Base-by-base conservation (phyloP, 2,797 vertebrate genomes). In the Thaleichthys pacificus region DNA sequence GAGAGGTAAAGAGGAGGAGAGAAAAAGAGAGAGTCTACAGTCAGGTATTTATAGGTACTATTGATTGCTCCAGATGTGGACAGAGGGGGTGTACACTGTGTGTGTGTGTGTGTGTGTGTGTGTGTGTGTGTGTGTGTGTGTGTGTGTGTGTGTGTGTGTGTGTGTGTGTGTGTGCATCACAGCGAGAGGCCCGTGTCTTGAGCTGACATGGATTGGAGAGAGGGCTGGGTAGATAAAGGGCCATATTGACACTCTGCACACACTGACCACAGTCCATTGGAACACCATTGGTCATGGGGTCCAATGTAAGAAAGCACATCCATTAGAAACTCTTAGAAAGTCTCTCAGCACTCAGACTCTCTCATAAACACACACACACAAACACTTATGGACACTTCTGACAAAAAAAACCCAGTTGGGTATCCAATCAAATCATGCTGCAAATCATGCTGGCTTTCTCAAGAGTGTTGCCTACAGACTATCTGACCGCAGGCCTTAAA, bases 281-380 rank as follows among this genome's bases (percentile, higher is more conserved):
- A 56, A 56, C 51, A 56, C 8, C 51, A 17, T 56, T n/a, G 42
- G 19, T n/a, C 51, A 56, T 56, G 51, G 19, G 51, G 51, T 56
- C 17, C 51, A 56, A n/a, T 56, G 51, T 56, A n/a, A n/a, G 17
- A 56, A 56, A 56, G 51, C 69, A 22, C 4, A 77, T 6, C 54
- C 57, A 69, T 60, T 21, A 60, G 24, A 60, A 60, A 22, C 9
- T 47, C 42, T 60, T 21, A 60, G 24, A 58, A 58, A 24, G 9
- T 47, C 42, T 47, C 42, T 47, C 42, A 60, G 24, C 21, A 60
- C 7, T 24, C 57, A 58, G 21, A 5, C 56, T n/a, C 56, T n/a
- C 4, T n/a, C 61, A 71, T 57, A 71, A 67, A 70, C 56, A 68
- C 62, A 68, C 62, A 68, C 62, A 73, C 47, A 76, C 3, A 65